Conservation (phyloP, 2,113 vertebrate genomes). For the Dromaius novaehollandiae region DNA sequence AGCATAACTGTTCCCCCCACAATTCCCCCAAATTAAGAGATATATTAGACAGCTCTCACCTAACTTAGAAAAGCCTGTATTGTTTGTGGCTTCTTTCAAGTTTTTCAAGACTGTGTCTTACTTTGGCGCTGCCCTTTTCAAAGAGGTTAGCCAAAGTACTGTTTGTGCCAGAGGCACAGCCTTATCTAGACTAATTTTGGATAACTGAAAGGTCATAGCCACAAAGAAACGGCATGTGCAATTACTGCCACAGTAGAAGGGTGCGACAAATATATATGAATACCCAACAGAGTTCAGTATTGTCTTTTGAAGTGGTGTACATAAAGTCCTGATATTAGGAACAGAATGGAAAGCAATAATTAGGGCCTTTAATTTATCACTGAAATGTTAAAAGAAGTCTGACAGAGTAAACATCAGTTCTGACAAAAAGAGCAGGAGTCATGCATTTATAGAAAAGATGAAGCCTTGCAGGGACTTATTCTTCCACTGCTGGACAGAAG, state of each 20-base stretch:
- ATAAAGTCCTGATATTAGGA: neutral
- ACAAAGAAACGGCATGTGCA: conserved; percentile 42
- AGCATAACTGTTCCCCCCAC: neutral
- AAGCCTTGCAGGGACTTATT: conserved; percentile 18
- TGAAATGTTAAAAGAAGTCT: conserved; percentile 49
- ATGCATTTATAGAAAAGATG: neutral
- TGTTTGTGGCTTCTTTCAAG: neutral
- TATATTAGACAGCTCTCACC: neutral
- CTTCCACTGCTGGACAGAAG: conserved; percentile 1
- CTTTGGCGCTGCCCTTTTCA: conserved; percentile 17
- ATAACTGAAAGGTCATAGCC: conserved; percentile 42
- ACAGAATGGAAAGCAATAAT: conserved; percentile 21
- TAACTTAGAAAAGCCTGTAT: neutral
- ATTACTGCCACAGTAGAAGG: neutral
- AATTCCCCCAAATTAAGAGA: neutral
- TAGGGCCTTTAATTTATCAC: conserved; percentile 39
- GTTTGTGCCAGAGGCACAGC: conserved; percentile 29
- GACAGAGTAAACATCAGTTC: conserved; percentile 37
- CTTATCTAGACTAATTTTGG: neutral
- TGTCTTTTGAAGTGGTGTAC: neutral
- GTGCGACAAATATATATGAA: conserved; percentile 7
- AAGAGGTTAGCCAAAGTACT: neutral
- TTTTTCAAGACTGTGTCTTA: neutral
- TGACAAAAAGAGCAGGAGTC: conserved; percentile 13
- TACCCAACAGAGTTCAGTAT: neutral